Evolutionary conservation across 2,888 invertebrate genomes (phyloP).

Genomic region (Pherbina coryleti): DNA sequence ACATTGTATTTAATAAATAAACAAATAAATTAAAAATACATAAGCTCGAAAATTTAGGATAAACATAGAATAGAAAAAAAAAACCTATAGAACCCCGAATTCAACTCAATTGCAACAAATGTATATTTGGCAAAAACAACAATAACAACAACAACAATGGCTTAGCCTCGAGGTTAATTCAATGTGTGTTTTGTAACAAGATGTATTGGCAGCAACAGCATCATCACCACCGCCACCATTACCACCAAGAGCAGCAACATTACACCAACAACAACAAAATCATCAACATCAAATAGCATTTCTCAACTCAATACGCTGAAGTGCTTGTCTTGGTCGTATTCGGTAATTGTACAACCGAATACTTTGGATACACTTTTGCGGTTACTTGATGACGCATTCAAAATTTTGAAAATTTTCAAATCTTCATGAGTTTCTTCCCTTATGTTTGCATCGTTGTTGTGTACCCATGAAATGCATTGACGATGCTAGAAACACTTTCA

Average conservation of each 20-base stretch:
- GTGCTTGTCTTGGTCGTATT: not conserved
- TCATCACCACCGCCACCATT: not conserved
- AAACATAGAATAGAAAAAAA: not conserved
- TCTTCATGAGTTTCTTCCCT: not conserved
- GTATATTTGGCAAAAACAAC: not conserved
- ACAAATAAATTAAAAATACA: conserved; percentile 61
- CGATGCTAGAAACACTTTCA: not conserved
- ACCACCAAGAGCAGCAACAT: not conserved
- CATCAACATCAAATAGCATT: not conserved
- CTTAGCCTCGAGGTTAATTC: not conserved
- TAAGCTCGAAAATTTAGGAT: conserved; percentile 44
- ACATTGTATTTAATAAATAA: conserved; percentile 63
- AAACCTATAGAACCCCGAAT: not conserved
- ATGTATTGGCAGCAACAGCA: not conserved
- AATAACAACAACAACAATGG: not conserved
- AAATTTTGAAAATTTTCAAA: not conserved
- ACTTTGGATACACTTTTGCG: not conserved
- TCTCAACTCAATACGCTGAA: not conserved
- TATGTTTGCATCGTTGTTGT: not conserved
- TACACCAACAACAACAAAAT: not conserved
- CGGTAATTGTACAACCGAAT: not conserved
- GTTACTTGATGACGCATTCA: not conserved
- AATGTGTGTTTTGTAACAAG: not conserved
- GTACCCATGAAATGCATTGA: not conserved
- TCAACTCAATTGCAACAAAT: not conserved